Percentiles rank a stretch among this genome's conserved stretches.
Evolutionary conservation across 2,888 invertebrate genomes (phyloP).

Genomic region (Hybos culiciformis): DNA sequence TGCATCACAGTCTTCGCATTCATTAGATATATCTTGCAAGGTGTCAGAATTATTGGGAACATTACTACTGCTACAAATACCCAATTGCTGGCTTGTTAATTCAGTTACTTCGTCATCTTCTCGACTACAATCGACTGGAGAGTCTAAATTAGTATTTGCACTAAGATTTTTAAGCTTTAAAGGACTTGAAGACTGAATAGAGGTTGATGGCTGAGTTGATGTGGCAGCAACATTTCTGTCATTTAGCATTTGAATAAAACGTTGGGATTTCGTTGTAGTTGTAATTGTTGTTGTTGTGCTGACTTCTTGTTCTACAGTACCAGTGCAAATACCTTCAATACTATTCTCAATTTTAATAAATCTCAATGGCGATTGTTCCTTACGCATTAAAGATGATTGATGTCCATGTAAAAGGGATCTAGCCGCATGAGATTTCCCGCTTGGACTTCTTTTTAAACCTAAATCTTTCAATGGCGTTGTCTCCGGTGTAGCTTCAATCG

Average conservation of each 20-base stretch:
- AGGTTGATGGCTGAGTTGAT: not conserved
- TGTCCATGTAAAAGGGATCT: slow-evolving; percentile 44
- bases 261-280: slow-evolving; percentile 3
- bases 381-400: slow-evolving; percentile 55
- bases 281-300: not conserved
- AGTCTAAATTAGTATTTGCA: slow-evolving; percentile 16
- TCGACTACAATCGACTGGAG: slow-evolving; percentile 21
- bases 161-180: not conserved
- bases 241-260: slow-evolving; percentile 12
- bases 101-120: slow-evolving; percentile 43
- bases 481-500: slow-evolving; percentile 80
- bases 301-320: slow-evolving; percentile 22
- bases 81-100: slow-evolving; percentile 33
- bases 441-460: slow-evolving; percentile 24
- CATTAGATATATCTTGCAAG: slow-evolving; percentile 17
- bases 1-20: slow-evolving; percentile 31
- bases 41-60: slow-evolving; percentile 13
- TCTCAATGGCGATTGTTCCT: slow-evolving; percentile 44
- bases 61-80: slow-evolving; percentile 4
- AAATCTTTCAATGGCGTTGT: slow-evolving; percentile 66
- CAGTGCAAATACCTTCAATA: slow-evolving; percentile 22
- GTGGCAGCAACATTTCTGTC: slow-evolving; percentile 9
- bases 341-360: slow-evolving; percentile 27
- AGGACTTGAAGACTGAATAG: slow-evolving; percentile 5
- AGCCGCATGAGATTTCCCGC: slow-evolving; percentile 42